Percentiles rank a stretch among this genome's conserved stretches.
These are phyloP conservation scores for Ptychoptera albimana DNA, from an alignment of 2,888 invertebrate genomes.

Conservation along the genomic window DNA sequence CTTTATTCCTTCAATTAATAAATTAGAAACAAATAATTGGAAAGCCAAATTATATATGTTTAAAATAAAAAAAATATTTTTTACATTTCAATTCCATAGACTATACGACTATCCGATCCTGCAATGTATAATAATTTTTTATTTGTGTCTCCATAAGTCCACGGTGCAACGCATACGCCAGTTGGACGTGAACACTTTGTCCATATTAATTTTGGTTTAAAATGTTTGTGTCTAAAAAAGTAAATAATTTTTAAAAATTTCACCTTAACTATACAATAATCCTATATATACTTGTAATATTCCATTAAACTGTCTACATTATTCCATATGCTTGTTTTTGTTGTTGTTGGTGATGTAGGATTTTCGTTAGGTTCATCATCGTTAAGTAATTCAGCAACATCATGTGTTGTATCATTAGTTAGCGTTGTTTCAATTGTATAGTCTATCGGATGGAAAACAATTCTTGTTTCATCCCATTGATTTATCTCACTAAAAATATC, in stretches of 20 bases:
- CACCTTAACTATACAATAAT: background rate
- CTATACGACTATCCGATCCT: constrained; percentile 4
- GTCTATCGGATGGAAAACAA: constrained; percentile 39
- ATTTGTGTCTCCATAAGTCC: constrained; percentile 32
- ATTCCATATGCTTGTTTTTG: no score
- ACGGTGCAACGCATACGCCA: constrained; percentile 48
- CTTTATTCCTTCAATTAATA: constrained; percentile 31
- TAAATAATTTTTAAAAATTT: background rate
- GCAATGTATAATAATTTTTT: constrained; percentile 12
- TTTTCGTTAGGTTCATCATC: constrained; percentile 32
- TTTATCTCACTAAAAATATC: constrained; percentile 39
- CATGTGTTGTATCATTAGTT: constrained; percentile 36
- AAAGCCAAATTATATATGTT: background rate
- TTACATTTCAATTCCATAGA: constrained; percentile 5
- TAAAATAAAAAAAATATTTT: background rate
- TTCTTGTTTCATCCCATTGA: constrained; percentile 38
- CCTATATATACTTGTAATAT: constrained; percentile 6
- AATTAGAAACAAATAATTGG: background rate
- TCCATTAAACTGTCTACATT: no score
- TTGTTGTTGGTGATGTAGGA: constrained; percentile 20
- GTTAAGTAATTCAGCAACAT: constrained; percentile 30
- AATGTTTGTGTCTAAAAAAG: constrained; percentile 32
- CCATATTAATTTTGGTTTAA: constrained; percentile 38
- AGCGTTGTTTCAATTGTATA: constrained; percentile 28
- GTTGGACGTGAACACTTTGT: constrained; percentile 45